Evolutionary conservation across 2,797 vertebrate species (phyloP), one percentile per base, ranked within the genome.

Genomic region (Takifugu ocellatus): DNA sequence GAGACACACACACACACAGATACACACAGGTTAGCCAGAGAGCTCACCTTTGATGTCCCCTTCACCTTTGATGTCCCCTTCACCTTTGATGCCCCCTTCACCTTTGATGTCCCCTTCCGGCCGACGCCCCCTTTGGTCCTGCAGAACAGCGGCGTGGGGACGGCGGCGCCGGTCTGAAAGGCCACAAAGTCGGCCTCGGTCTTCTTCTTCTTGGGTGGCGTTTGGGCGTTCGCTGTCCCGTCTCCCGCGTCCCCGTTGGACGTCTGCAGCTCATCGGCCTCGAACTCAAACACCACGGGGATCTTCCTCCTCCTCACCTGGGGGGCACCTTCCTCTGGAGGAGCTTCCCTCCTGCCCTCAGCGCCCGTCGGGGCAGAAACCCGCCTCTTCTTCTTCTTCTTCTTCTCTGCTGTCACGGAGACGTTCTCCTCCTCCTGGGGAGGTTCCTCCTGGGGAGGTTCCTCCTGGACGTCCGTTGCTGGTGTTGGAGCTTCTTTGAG

Each of bases 71-170:
- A 21, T 21, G 17, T 21, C 21, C 21, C 21, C 21, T 21, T 21
- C 21, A 21, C 21, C 21, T 21, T 21, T 21, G 21, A 21, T 21
- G 21, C 1, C 21, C 21, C 21, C 21, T 21, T 21, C 21, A 21
- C 21, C 21, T 21, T 21, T 21, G 21, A 21, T 21, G 21, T 21
- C 21, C 21, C 82, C 79, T 79, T 84, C 85, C 88, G 90, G 77
- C 49, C 65, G 2, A 25, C 75, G 36, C 74, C 74, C 84, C 16
- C 79, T 63, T 78, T 87, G 11, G 70, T 90, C 68, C 88, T 94
- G 83, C 90, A 93, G 87, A 95, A 95, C 10, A 93, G 74, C 0
- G 93, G 85, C 29, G 88, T 85, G 1, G 94, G 93, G 25, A 79
- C 53, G 2, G 53, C 31, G 14, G 59, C 24, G 0, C 58, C 61